Conservation (phyloP, 2,888 invertebrate species). For the Drosophila kambysellisi region DNA sequence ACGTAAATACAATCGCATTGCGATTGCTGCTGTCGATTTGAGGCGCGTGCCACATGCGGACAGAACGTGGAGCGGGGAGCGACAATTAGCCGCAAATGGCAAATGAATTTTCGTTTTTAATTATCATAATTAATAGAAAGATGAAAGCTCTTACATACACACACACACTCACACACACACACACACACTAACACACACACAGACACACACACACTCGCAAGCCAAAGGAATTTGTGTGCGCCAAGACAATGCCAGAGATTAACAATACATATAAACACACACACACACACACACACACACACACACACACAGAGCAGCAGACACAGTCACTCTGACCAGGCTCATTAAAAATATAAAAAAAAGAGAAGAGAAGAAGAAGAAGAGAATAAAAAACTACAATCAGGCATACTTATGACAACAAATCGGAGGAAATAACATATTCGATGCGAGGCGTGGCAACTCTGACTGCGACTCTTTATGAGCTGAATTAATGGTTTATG, state of each 20-base stretch:
- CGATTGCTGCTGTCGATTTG: slow-evolving; percentile 43
- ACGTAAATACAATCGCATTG: slow-evolving; percentile 47
- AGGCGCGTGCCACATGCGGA: slow-evolving; percentile 42
- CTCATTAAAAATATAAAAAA: slow-evolving; percentile 30
- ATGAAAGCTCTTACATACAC: slow-evolving; percentile 34
- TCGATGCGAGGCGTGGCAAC: slow-evolving; percentile 59
- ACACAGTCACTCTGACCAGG: background rate
- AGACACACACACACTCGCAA: background rate
- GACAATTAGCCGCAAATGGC: slow-evolving; percentile 76
- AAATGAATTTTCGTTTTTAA: slow-evolving; percentile 67
- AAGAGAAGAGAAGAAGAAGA: background rate
- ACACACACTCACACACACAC: background rate
- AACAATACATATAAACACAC: slow-evolving; percentile 8
- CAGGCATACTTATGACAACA: background rate
- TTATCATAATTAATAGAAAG: slow-evolving; percentile 69
- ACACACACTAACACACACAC: background rate
- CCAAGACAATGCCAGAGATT: slow-evolving; percentile 22
- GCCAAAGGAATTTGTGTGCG: slow-evolving; percentile 11
- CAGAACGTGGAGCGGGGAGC: background rate
- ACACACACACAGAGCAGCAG: background rate
- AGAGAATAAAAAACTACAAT: slow-evolving; percentile 1
- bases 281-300: slow-evolving; percentile 1
- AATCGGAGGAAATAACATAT: background rate
- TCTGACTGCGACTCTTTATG: slow-evolving; percentile 53
- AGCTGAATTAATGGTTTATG: slow-evolving; percentile 73